A percentile compares a stretch with the other conserved stretches of the same genome.
Evolutionary conservation across 2,797 vertebrate species (phyloP).

Genomic region (Gallinago nigripennis): DNA sequence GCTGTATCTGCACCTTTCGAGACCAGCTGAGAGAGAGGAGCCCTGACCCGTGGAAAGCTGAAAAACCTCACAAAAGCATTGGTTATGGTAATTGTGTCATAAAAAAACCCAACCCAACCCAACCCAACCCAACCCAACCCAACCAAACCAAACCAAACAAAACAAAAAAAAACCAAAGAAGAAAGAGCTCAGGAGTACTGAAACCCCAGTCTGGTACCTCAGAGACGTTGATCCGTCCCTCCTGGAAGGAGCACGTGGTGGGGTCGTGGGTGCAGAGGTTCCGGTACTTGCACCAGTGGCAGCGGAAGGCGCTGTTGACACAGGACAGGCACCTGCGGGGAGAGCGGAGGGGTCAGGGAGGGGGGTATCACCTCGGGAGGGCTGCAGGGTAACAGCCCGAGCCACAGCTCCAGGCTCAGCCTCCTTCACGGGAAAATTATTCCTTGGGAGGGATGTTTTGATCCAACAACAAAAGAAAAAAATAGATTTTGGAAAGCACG

Average conservation of each 20-base stretch:
- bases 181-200: neutral
- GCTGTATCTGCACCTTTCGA: rapidly evolving
- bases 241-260: conserved; percentile 97
- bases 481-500: neutral
- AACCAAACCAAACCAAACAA: too few species aligned
- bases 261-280: conserved; percentile 98
- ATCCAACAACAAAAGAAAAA: neutral
- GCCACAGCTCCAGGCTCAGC: neutral
- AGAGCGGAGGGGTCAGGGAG: neutral
- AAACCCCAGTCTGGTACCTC: conserved; percentile 79
- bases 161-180: neutral
- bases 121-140: too few species aligned
- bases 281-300: conserved; percentile 99
- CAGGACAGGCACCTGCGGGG: conserved; percentile 93
- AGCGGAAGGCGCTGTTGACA: conserved; percentile 96
- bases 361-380: neutral
- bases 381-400: rapidly evolving
- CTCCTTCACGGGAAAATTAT: neutral
- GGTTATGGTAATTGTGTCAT: rapidly evolving
- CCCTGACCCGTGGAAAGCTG: rapidly evolving
- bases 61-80: rapidly evolving
- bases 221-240: conserved; percentile 93
- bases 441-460: neutral
- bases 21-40: neutral
- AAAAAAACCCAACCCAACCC: too few species aligned